These are phyloP conservation scores for Dromiciops gliroides DNA, from an alignment of 2,113 vertebrate genomes.

Conservation along the genomic window DNA sequence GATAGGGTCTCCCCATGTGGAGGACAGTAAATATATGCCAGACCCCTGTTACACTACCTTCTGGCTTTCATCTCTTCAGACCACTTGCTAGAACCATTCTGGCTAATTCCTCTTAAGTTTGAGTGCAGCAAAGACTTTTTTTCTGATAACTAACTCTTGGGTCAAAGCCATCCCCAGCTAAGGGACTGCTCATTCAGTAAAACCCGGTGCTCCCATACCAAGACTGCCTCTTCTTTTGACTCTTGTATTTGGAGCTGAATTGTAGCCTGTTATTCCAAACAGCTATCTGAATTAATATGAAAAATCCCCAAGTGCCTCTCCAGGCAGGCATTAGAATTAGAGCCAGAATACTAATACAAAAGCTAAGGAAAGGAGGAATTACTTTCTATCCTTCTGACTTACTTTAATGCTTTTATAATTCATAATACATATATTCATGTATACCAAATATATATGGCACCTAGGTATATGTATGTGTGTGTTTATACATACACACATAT, in stretches of 20 bases:
- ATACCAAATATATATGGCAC: not conserved
- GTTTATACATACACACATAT: too few species aligned
- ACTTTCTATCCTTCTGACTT: not conserved
- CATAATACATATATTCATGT: not conserved
- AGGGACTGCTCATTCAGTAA: not conserved
- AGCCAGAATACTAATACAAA: not conserved
- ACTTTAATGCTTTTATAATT: not conserved
- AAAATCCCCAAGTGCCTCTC: not conserved
- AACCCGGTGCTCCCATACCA: not conserved
- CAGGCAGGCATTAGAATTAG: not conserved
- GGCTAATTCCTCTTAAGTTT: not conserved
- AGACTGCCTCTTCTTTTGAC: not conserved
- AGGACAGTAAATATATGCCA: not conserved
- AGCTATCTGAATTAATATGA: not conserved
- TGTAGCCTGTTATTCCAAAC: not conserved
- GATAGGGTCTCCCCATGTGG: not conserved
- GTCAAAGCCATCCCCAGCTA: not conserved
- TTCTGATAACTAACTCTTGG: not conserved
- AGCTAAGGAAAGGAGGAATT: not conserved
- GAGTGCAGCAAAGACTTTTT: not conserved
- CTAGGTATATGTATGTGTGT: not conserved
- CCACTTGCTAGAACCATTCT: too few species aligned
- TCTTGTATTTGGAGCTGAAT: not conserved
- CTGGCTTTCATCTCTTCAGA: too few species aligned
- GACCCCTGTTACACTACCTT: too few species aligned